These are phyloP conservation scores for Dorcus parallelipipedus DNA, from an alignment of 2,888 invertebrate genomes.

Conservation along the genomic window DNA sequence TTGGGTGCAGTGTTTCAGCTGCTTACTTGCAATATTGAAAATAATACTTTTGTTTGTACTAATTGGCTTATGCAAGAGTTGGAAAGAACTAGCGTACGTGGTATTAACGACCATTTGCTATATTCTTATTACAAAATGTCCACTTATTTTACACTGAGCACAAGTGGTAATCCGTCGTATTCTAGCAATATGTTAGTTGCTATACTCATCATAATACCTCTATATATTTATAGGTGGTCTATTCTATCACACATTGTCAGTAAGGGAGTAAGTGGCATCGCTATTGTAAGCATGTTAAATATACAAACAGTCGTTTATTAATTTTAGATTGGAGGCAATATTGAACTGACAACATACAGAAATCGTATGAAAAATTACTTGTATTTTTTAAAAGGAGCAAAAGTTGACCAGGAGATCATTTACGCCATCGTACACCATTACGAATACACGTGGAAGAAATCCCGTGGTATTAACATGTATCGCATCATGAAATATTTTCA, in stretches of 20 bases:
- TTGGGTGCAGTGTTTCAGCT: neutral
- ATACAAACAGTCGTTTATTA: neutral
- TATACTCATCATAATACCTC: constrained; percentile 5
- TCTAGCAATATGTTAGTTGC: constrained; percentile 2
- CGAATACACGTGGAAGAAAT: constrained; percentile 27
- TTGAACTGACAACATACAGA: constrained; percentile 23
- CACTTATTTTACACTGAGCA: constrained; percentile 5
- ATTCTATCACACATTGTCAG: constrained; percentile 16
- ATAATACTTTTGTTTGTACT: neutral
- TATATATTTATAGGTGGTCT: constrained; percentile 9
- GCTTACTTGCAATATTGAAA: neutral
- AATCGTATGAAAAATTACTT: constrained; percentile 25
- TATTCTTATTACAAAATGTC: constrained; percentile 6
- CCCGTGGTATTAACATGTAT: constrained; percentile 20
- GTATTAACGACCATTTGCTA: neutral
- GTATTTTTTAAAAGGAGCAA: constrained; percentile 24
- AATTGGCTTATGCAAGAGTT: neutral
- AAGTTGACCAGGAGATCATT: constrained; percentile 22
- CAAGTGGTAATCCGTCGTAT: neutral
- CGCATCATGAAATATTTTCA: constrained; percentile 16
- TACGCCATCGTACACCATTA: constrained; percentile 25
- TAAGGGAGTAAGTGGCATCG: constrained; percentile 12
- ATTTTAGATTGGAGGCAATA: constrained; percentile 27
- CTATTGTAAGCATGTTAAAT: neutral
- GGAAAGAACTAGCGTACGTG: neutral